phyloP scores from a whole-genome alignment of 2,888 invertebrate species.

The Hedya salicella region DNA sequence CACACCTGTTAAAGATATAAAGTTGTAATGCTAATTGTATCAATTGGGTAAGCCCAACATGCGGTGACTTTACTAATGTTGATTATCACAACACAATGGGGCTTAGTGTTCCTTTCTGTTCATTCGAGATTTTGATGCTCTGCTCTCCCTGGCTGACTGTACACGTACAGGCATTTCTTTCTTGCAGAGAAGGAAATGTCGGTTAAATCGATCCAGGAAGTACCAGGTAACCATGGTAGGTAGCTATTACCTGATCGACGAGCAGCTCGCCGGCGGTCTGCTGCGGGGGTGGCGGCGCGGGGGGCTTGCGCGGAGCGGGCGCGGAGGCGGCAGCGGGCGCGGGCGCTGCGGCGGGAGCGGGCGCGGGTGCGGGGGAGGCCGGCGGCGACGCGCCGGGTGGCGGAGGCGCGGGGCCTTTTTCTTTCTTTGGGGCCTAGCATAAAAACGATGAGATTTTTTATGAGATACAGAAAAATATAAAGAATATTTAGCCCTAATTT shows the following conservation, averaged over 20 bases:
- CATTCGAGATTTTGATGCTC: too few species aligned
- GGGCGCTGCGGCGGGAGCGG: constrained; percentile 44
- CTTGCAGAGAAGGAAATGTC: too few species aligned
- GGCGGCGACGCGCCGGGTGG: constrained; percentile 78
- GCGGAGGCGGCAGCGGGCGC: constrained; percentile 15
- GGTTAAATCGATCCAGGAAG: neutral
- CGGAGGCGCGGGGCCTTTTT: constrained; percentile 93
- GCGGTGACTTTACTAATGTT: too few species aligned
- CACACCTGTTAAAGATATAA: constrained; percentile 64
- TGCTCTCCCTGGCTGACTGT: too few species aligned
- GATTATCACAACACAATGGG: too few species aligned
- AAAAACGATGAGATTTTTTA: neutral
- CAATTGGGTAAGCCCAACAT: too few species aligned
- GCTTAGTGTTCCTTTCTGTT: too few species aligned
- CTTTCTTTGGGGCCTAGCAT: constrained; percentile 88
- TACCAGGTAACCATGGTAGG: neutral
- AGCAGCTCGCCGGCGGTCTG: constrained; percentile 62
- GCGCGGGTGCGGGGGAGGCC: constrained; percentile 49
- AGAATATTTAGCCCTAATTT: too few species aligned
- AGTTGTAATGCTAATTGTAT: neutral
- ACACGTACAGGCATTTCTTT: too few species aligned
- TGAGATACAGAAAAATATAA: too few species aligned
- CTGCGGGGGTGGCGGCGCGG: constrained; percentile 49
- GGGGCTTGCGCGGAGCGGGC: constrained; percentile 52
- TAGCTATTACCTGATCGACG: constrained; percentile 65